Evolutionary conservation across 2,888 invertebrate genomes (phyloP).

Genomic region (Pristionchus exspectatus): DNA sequence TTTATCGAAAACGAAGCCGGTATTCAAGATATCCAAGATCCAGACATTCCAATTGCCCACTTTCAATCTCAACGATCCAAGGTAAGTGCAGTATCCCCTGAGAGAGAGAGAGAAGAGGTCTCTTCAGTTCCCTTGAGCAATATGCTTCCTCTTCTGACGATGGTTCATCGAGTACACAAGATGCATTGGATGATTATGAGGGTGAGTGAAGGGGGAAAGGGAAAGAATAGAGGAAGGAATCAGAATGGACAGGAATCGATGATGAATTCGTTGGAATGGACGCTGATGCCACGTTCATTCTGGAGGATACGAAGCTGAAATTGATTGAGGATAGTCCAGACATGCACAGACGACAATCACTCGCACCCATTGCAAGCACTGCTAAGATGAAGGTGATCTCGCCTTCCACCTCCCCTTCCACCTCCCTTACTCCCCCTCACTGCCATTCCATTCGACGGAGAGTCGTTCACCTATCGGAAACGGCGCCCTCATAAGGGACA

Average conservation of each 20-base stretch:
- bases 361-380: constrained; percentile 42
- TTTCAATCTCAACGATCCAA: constrained; percentile 74
- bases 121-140: constrained; percentile 38
- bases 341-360: constrained; percentile 31
- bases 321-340: constrained; percentile 66
- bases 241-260: not conserved
- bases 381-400: constrained; percentile 19
- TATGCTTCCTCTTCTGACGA: constrained; percentile 20
- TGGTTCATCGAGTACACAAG: constrained; percentile 42
- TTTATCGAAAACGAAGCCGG: constrained; percentile 54
- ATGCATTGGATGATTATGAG: constrained; percentile 55
- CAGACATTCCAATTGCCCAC: constrained; percentile 70
- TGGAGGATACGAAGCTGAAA: constrained; percentile 77
- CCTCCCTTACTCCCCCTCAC: not conserved
- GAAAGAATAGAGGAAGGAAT: not conserved
- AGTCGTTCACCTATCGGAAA: not conserved
- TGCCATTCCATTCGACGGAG: too few species aligned
- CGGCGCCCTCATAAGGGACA: not conserved
- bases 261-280: not conserved
- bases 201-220: constrained; percentile 49
- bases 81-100: constrained; percentile 26
- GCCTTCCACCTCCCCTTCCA: too few species aligned
- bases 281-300: constrained; percentile 75
- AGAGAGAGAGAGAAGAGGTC: not conserved
- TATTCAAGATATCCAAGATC: constrained; percentile 64